Evolutionary conservation across 2,888 invertebrate genomes (phyloP).

Genomic region (Orthonevra nobilis): DNA sequence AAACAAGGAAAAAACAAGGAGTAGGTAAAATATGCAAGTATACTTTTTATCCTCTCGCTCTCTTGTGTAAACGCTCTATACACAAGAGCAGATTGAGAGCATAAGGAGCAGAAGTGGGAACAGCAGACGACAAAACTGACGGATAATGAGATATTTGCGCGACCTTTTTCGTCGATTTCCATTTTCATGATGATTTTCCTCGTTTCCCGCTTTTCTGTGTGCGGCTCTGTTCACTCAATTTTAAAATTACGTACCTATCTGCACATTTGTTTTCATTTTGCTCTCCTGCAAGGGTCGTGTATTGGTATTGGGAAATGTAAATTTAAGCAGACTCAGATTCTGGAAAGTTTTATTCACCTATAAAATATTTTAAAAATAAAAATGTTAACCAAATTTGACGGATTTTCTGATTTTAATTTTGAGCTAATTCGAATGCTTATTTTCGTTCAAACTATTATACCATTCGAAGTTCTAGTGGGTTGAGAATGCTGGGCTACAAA

Average conservation of each 20-base stretch:
- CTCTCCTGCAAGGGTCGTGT: no score
- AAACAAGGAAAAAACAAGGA: constrained; percentile 34
- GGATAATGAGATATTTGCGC: constrained; percentile 69
- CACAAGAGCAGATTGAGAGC: constrained; percentile 28
- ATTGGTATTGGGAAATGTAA: no score
- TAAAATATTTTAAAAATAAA: no score
- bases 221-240: constrained; percentile 42
- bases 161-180: constrained; percentile 68
- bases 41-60: constrained; percentile 34
- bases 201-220: constrained; percentile 47
- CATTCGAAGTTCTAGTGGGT: no score
- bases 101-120: constrained; percentile 25
- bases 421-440: no score
- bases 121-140: constrained; percentile 29
- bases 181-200: constrained; percentile 65
- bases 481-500: no score
- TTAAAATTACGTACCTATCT: constrained; percentile 57
- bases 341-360: no score
- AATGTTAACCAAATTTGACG: no score
- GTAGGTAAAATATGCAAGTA: constrained; percentile 13
- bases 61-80: constrained; percentile 28
- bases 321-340: no score
- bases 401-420: no score
- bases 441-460: no score
- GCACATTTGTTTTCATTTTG: constrained; percentile 30